Conservation (phyloP, 2,113 vertebrate genomes). For the Perca fluviatilis region DNA sequence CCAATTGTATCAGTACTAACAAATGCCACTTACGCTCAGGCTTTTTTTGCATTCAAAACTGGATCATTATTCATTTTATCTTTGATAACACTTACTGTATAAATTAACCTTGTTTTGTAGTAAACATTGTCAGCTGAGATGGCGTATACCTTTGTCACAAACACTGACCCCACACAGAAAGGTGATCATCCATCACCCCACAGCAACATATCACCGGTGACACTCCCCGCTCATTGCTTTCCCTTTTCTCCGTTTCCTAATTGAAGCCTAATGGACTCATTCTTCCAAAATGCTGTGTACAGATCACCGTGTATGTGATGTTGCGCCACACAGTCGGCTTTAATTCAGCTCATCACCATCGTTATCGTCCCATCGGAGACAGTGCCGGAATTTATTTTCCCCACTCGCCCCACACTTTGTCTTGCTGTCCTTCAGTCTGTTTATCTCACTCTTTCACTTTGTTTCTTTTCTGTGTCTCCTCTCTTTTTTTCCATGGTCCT, state of each 20-base stretch:
- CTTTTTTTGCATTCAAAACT: not conserved
- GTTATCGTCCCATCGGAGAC: constrained; percentile 58
- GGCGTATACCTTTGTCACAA: constrained; percentile 4
- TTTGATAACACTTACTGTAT: constrained; percentile 12
- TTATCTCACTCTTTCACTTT: constrained; percentile 11
- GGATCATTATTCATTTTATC: not conserved
- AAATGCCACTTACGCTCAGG: not conserved
- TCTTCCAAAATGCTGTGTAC: constrained; percentile 29
- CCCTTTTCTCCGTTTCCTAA: constrained; percentile 21
- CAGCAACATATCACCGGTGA: constrained; percentile 22
- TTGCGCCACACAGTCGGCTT: constrained; percentile 37
- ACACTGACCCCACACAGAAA: constrained; percentile 14
- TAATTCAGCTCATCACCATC: constrained; percentile 66
- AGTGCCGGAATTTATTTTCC: constrained; percentile 29
- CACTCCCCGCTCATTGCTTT: constrained; percentile 10
- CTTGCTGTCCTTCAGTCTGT: constrained; percentile 20
- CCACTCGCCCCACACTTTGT: constrained; percentile 25
- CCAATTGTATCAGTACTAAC: constrained; percentile 6
- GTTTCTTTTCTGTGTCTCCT: not conserved
- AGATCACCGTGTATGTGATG: constrained; percentile 24
- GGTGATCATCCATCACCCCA: constrained; percentile 45
- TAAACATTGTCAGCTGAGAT: not conserved
- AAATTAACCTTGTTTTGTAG: constrained; percentile 19
- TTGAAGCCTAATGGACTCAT: constrained; percentile 34
- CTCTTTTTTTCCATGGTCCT: not conserved